Evolutionary conservation across 35 echinoderm and acorn worm species (phyloP), one percentile per base, ranked within the genome.

Genomic region (Strongylocentrotus purpuratus): DNA sequence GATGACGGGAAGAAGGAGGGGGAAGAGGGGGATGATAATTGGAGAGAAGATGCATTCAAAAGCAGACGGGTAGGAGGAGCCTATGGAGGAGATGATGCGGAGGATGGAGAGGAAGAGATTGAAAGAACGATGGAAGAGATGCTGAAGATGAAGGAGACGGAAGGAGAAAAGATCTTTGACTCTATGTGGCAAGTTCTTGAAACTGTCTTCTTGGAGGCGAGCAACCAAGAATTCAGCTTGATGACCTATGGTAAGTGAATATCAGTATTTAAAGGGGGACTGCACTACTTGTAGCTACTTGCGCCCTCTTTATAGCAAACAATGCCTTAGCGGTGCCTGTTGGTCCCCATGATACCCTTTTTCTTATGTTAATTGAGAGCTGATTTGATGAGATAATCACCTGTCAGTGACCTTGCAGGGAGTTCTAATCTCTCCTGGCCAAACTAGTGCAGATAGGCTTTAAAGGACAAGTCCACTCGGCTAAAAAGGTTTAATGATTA

Each of bases 91-190:
- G 87, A 2, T 33, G 87, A 28, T 86, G 8, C 10, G 33, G 86
- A 87, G 91, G 91, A 93, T 47, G 91, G 48, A n/a, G 91, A 93
- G 45, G 91, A 93, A 14, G 91, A 93, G 0, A 50, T 58, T 50
- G 91, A 45, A 25, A 58, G 31, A n/a, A 32, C 48, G 46, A 31
- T 93, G 91, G 31, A 93, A 28, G 46, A 32, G n/a, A 93, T 93
- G 91, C 4, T 55, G 91, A 93, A 58, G 28, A 15, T 46, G 45
- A 93, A 58, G n/a, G 46, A 93, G 5, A 50, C 48, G 13, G 91
- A 93, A 58, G 91, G 91, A 93, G 91, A 93, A 28, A 58, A 93
- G 91, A 93, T 93, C n/a, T 93, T 93, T 31, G 91, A 93, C 48
- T 33, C 32, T 47, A 50, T 93, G 45, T 93, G 91, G 91, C 45